Base-by-base conservation (phyloP, 2,888 invertebrate species). In the Agrochola lychnidis region DNA sequence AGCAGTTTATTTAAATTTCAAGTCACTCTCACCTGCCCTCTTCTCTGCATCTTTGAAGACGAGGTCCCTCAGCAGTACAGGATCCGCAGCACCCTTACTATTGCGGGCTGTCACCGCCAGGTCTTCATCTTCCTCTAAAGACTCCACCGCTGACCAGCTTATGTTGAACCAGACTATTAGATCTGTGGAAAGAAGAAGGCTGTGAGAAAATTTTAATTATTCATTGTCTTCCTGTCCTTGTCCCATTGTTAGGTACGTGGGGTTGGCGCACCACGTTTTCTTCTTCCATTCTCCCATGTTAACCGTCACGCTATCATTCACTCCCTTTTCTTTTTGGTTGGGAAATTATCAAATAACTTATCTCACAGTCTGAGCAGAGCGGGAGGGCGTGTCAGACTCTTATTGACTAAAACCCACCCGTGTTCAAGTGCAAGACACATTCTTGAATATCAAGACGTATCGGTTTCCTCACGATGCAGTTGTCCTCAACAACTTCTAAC, bases 21-120 rank as follows among this genome's bases (percentile, higher is more conserved):
- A 19, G 4, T 66, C 7, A 12, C 30, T 22, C 81, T 89, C 75
- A 96, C 96, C 96, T 82, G 94, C 94, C 42, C 94, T 92, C 76
- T 96, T 95, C 9, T 94, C 95, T 19, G 94, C 93, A 45, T 95
- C 95, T 76, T 92, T 93, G 74, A 94, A 95, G n/a, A 94, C 93
- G n/a, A 96, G 85, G 42, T 94, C 95, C 19, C 92, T 88, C 0
- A 96, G 87, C 9, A 95, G 86, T 2, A 95, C 93, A 3, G 96
- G 95, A 40, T 96, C 96, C 0, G 96, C 94, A n/a, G 94, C 89
- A 0, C 96, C 96, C 77, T 95, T 96, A 87, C 92, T 95, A 86
- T 96, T 96, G 59, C 93, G 89, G 4, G 96, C 96, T 0, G 92
- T 93, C 56, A 96, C 96, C 0, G 93, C 94, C 19, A 96, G 80